Conservation (phyloP, 2,797 vertebrate genomes). For the Pipistrellus pipistrellus region DNA sequence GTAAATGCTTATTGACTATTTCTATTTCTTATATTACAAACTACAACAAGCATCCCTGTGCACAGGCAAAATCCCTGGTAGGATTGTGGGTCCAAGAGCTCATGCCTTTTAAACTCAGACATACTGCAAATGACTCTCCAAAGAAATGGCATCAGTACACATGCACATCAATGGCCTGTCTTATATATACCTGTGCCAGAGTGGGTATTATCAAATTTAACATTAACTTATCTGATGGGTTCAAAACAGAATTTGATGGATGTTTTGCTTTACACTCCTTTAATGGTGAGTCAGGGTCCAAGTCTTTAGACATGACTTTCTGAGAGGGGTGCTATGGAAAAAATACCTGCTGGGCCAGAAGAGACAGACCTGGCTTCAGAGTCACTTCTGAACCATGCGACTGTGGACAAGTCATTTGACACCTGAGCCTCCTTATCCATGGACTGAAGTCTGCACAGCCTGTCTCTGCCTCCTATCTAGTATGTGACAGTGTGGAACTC, state of each 20-base stretch:
- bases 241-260: background rate
- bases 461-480: background rate
- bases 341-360: background rate
- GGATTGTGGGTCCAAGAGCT: background rate
- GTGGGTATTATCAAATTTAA: background rate
- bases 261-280: background rate
- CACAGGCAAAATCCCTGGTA: background rate
- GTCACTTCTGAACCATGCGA: background rate
- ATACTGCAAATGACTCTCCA: background rate
- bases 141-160: background rate
- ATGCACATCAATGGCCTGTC: background rate
- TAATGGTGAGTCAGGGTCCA: background rate
- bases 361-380: background rate
- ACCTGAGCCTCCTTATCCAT: background rate
- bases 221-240: background rate
- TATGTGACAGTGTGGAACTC: accelerated
- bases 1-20: background rate
- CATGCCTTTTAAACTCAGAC: background rate
- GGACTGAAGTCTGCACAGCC: background rate
- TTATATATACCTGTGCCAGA: background rate
- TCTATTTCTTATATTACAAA: background rate
- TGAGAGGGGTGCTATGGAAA: background rate
- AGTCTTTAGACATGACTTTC: background rate
- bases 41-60: background rate
- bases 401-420: background rate